Evolutionary conservation across 2,113 vertebrate species (phyloP).

Genomic region (Anarhynchus alexandrinus): DNA sequence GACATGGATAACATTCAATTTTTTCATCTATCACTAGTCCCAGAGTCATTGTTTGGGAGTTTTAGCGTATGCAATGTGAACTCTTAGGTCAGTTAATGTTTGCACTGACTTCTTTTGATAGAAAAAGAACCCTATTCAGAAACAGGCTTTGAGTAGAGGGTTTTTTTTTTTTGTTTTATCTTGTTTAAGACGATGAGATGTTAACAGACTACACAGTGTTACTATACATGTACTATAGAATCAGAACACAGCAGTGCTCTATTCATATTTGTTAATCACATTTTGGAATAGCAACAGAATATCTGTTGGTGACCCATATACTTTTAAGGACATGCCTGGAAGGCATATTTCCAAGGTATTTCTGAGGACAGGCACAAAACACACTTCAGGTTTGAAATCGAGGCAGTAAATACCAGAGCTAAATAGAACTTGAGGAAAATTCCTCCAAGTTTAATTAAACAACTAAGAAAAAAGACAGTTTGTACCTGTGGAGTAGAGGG

Average conservation of each 20-base stretch:
- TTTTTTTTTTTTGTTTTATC: neutral
- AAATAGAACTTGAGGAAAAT: neutral
- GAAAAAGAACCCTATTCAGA: neutral
- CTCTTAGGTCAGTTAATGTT: neutral
- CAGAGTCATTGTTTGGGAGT: neutral
- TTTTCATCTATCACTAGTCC: neutral
- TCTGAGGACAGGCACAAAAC: neutral
- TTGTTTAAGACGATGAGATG: neutral
- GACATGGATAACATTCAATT: neutral
- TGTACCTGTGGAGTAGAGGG: slow-evolving; percentile 29
- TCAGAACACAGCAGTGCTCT: neutral
- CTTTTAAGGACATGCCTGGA: neutral
- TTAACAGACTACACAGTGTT: neutral
- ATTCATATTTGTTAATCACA: neutral
- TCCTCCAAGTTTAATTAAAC: neutral
- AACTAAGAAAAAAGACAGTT: neutral
- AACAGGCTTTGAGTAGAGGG: neutral
- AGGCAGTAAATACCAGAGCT: neutral
- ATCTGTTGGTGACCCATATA: neutral
- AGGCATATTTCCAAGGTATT: neutral
- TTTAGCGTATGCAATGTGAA: neutral
- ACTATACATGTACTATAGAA: neutral
- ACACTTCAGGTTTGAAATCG: neutral
- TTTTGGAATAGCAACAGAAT: neutral
- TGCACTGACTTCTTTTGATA: neutral